Percentiles rank a stretch among this genome's conserved stretches.
phyloP scores from a whole-genome alignment of 1,140 invertebrate genomes.

The Thalassaphorura encarpata region DNA sequence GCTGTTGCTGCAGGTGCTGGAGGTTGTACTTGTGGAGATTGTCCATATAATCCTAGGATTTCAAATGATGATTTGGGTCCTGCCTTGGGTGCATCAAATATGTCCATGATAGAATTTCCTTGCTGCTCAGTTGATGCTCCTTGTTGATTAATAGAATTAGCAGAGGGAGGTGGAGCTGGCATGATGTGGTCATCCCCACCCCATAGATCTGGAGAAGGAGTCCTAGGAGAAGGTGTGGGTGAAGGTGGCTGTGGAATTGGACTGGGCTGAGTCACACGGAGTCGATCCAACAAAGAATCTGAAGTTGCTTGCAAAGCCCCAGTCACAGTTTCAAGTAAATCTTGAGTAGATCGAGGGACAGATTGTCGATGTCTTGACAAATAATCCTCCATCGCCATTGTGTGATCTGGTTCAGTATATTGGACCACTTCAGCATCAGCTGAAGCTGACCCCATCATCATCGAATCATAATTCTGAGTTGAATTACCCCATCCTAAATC shows the following conservation, averaged over 20 bases:
- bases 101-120: constrained; percentile 1
- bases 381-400: too few species aligned
- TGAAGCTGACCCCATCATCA: too few species aligned
- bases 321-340: constrained; percentile 71
- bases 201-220: constrained; percentile 53
- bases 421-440: too few species aligned
- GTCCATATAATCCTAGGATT: background rate
- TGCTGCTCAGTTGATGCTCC: too few species aligned
- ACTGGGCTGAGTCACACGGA: constrained; percentile 54
- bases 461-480: constrained; percentile 25
- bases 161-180: constrained; percentile 7
- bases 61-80: background rate
- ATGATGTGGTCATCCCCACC: constrained; percentile 42
- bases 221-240: constrained; percentile 70
- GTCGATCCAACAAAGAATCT: constrained; percentile 64
- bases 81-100: background rate
- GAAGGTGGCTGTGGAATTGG: constrained; percentile 58
- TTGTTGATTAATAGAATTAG: background rate
- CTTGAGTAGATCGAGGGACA: constrained; percentile 61
- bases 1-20: background rate
- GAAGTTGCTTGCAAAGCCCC: constrained; percentile 80
- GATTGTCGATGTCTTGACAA: constrained; percentile 37
- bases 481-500: constrained; percentile 4
- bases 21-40: background rate
- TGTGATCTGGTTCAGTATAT: too few species aligned